Percentiles rank a stretch among this genome's conserved stretches.
Conservation (phyloP, 2,888 invertebrate genomes). For the Malacosoma neustria region DNA sequence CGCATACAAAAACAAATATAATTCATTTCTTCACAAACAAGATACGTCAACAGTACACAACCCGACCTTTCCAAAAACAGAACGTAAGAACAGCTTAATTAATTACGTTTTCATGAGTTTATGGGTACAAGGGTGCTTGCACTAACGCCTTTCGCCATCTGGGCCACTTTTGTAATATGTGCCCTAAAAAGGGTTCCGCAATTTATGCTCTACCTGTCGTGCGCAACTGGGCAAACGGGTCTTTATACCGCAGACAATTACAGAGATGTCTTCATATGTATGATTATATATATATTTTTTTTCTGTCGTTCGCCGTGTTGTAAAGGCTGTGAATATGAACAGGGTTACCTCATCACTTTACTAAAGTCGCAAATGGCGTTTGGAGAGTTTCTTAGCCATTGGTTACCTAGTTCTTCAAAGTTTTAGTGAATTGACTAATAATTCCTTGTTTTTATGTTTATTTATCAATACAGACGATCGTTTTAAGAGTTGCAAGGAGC, state of each 20-base stretch:
- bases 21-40: background rate
- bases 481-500: too few species aligned
- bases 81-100: constrained; percentile 14
- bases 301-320: too few species aligned
- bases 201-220: constrained; percentile 60
- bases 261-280: too few species aligned
- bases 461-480: too few species aligned
- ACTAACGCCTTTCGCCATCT: constrained; percentile 12
- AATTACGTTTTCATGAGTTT: constrained; percentile 26
- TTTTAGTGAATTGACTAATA: too few species aligned
- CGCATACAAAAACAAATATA: background rate
- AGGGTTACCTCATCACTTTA: too few species aligned
- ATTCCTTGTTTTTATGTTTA: too few species aligned
- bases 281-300: too few species aligned
- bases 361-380: too few species aligned
- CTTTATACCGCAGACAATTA: background rate
- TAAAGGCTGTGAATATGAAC: too few species aligned
- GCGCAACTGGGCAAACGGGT: constrained; percentile 35
- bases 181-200: constrained; percentile 43
- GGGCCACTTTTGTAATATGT: constrained; percentile 50
- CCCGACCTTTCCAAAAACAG: constrained; percentile 1
- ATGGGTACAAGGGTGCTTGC: constrained; percentile 3
- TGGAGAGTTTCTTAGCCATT: too few species aligned
- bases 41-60: background rate
- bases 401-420: too few species aligned